Conservation (phyloP, 1,140 invertebrate genomes). For the Diprion similis region DNA sequence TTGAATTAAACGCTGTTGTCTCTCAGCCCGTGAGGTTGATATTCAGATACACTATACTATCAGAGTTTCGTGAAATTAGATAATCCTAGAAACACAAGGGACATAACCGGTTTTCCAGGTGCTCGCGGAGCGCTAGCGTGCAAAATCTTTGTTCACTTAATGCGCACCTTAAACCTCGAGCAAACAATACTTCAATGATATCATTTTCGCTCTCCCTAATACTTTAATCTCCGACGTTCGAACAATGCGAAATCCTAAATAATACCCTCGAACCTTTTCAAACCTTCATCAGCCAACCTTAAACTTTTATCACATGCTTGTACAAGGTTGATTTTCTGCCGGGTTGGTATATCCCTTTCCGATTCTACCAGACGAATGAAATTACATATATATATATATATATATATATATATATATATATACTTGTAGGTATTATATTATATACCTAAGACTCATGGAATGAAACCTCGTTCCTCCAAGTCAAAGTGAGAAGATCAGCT, state of each 20-base stretch:
- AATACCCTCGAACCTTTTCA: neutral
- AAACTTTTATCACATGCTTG: no score
- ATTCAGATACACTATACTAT: neutral
- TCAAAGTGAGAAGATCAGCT: no score
- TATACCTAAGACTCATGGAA: no score
- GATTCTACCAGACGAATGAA: no score
- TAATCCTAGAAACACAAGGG: neutral
- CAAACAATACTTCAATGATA: neutral
- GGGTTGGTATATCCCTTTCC: no score
- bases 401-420: no score
- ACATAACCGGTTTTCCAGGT: neutral
- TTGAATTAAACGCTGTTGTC: conserved; percentile 5
- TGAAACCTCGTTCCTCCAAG: no score
- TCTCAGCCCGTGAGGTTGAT: neutral
- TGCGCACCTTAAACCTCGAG: neutral
- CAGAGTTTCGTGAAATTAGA: neutral
- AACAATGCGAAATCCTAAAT: neutral
- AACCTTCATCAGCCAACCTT: no score
- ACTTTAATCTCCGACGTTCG: no score
- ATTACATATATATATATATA: no score
- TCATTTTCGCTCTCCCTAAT: neutral
- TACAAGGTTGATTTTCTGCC: no score
- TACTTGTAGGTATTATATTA: no score
- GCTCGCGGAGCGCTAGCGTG: neutral
- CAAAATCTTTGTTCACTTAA: conserved; percentile 1